Base-by-base conservation (phyloP, 2,888 invertebrate species). In the Augiades crinisus region DNA sequence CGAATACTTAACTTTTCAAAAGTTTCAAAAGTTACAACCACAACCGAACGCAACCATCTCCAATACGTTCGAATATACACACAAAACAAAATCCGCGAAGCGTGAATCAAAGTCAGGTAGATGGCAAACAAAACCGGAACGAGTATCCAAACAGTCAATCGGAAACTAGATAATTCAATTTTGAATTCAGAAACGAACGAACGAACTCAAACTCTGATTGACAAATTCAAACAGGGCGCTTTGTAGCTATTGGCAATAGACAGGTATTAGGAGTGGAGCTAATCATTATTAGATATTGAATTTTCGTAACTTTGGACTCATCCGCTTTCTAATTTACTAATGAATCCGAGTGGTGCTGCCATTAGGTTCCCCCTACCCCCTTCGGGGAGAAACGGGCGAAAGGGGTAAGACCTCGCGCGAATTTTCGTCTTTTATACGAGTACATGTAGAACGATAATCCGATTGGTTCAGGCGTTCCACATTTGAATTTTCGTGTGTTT, bases 211-310 rank as follows among this genome's bases (percentile, higher is more conserved):
- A 87, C 75, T 82, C 71, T 75, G 73, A 86, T 86, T 84, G 86
- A 85, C 83, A 79, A 84, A 82, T 83, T 79, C 75, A 74, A 81
- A 75, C 68, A 72, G 69, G 66, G 58, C 63, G 65, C 65, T 68
- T 63, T 65, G 62, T 67, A 67, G 60, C 57, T 65, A 70, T 77
- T 68, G 74, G 63, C 72, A 65, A 84, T 83, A 82, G 79, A 75
- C 83, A 85, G 85, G 85, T 85, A 83, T 76, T 72, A 76, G 75
- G 60, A 67, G 65, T 59, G 67, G 47, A 68, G 70, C 78, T 78
- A 86, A 90, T 90, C 88, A 89, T 90, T 90, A 89, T 88, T 88
- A 88, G 86, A 89, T 90, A 89, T 90, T 86, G 89, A 88, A 89
- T 89, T 90, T 89, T 89, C 88, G 75, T 80, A 90, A 90, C 88